Evolutionary conservation across 2,888 invertebrate species (phyloP).

Genomic region (Myathropa florea): DNA sequence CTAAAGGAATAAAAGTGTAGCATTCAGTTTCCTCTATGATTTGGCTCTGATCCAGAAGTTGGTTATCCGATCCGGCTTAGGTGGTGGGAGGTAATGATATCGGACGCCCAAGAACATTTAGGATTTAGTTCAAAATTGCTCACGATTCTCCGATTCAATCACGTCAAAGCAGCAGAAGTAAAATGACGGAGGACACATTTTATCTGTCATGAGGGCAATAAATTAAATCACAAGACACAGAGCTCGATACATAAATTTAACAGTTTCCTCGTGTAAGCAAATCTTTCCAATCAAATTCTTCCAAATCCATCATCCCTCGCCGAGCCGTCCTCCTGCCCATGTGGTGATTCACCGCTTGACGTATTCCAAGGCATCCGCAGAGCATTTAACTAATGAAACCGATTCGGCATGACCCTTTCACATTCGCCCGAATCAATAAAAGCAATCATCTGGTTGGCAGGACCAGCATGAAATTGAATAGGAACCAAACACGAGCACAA

Average conservation of each 20-base stretch:
- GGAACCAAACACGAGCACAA: background rate
- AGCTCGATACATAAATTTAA: background rate
- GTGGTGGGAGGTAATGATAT: too few species aligned
- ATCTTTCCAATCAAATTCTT: background rate
- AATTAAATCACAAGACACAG: background rate
- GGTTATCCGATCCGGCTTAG: too few species aligned
- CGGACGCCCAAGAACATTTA: too few species aligned
- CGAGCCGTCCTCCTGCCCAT: too few species aligned
- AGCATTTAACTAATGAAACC: background rate
- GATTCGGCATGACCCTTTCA: background rate
- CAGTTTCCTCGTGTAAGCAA: background rate
- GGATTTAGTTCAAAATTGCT: too few species aligned
- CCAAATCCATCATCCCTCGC: background rate
- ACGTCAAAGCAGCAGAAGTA: too few species aligned
- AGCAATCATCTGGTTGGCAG: background rate
- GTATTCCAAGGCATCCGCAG: background rate
- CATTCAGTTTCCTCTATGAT: too few species aligned
- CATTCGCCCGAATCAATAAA: slow-evolving; percentile 24
- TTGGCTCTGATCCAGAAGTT: too few species aligned
- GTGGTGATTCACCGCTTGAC: background rate
- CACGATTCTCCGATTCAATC: too few species aligned
- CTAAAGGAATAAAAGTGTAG: too few species aligned
- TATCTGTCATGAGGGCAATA: background rate
- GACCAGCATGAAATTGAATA: background rate
- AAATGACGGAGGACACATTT: too few species aligned